Evolutionary conservation across 2,113 vertebrate species (phyloP).

Genomic region (Gnathonemus longibarbis): DNA sequence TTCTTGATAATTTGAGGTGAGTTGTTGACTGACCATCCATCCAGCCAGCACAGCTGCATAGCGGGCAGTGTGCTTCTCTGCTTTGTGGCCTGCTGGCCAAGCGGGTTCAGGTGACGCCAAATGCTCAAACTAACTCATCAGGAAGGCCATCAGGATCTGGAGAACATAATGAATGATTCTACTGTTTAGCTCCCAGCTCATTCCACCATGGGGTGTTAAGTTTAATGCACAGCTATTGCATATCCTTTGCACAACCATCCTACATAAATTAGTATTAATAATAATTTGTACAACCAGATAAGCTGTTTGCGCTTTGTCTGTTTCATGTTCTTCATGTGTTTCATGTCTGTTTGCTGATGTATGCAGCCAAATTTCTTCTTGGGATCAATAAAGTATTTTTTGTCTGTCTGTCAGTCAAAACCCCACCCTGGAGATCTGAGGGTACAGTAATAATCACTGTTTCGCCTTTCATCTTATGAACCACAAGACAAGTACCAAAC

Average conservation of each 20-base stretch:
- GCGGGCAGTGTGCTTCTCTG: background rate
- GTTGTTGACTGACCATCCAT: background rate
- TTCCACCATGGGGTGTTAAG: background rate
- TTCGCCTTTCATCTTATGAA: background rate
- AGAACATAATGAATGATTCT: background rate
- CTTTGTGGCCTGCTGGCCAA: background rate
- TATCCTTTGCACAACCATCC: background rate
- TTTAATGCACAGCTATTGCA: background rate
- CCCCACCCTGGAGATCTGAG: no score
- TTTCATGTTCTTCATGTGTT: no score
- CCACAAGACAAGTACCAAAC: background rate
- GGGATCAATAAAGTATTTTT: no score
- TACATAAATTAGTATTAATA: no score
- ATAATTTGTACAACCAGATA: no score
- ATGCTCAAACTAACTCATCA: background rate
- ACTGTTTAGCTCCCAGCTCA: background rate
- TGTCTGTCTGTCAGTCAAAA: no score
- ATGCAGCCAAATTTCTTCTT: no score
- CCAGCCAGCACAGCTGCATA: background rate
- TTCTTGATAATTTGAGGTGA: background rate
- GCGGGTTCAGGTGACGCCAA: background rate
- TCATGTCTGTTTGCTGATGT: no score
- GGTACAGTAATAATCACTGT: no score
- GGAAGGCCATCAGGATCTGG: background rate
- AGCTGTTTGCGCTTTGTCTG: no score